These are phyloP conservation scores for Coronaproctus castanopsis DNA, from an alignment of 2,888 invertebrate genomes.

Conservation along the genomic window DNA sequence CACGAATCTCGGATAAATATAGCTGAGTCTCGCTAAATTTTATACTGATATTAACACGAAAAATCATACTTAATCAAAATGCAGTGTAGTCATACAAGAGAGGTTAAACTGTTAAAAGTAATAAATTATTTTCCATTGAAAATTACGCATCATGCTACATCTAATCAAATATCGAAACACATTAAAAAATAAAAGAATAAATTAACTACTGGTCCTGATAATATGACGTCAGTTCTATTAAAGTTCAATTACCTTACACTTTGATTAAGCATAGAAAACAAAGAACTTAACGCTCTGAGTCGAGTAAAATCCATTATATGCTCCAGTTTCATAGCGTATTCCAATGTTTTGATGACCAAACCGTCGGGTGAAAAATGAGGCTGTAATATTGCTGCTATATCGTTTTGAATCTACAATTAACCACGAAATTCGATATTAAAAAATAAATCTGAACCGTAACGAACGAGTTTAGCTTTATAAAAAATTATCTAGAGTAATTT, in stretches of 20 bases:
- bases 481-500: not conserved
- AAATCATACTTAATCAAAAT: too few relatives aligned
- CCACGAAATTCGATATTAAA: constrained; percentile 12
- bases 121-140: too few relatives aligned
- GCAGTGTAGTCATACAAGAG: too few relatives aligned
- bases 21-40: too few relatives aligned
- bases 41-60: too few relatives aligned
- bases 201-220: too few relatives aligned
- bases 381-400: constrained; percentile 65
- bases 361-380: constrained; percentile 81
- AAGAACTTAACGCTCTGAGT: constrained; percentile 78
- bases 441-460: not conserved
- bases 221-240: too few relatives aligned
- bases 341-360: constrained; percentile 74
- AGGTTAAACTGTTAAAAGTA: too few relatives aligned
- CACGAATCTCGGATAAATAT: too few relatives aligned
- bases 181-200: too few relatives aligned
- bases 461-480: not conserved
- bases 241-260: constrained; percentile 56
- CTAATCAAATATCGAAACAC: too few relatives aligned
- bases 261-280: constrained; percentile 96
- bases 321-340: constrained; percentile 77
- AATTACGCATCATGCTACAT: too few relatives aligned
- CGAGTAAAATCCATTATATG: constrained; percentile 99
- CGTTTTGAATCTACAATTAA: constrained; percentile 63